Evolutionary conservation across 2,797 vertebrate species (phyloP).

Genomic region (Gymnocypris eckloni): DNA sequence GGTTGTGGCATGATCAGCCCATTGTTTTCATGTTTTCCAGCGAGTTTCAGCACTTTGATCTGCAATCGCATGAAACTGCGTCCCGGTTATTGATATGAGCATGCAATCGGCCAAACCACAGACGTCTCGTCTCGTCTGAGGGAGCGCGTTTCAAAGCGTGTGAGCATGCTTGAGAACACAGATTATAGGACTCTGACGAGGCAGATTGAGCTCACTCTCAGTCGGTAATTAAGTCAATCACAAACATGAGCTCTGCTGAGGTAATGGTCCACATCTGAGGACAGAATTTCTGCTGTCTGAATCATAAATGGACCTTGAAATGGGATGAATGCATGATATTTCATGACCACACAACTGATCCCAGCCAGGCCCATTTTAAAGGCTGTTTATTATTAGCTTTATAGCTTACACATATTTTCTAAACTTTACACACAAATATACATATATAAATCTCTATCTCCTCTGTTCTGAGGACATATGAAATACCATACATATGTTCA

Average conservation of each 20-base stretch:
- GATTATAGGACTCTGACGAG: constrained; percentile 51
- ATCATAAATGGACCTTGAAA: constrained; percentile 62
- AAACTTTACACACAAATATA: too few species aligned
- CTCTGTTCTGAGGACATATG: background rate
- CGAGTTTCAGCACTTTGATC: background rate
- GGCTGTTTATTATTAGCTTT: constrained; percentile 23
- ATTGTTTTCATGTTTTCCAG: too few species aligned
- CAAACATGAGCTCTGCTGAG: constrained; percentile 39
- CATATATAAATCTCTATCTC: too few species aligned
- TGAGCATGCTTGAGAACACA: constrained; percentile 19
- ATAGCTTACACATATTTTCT: too few species aligned
- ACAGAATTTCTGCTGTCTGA: constrained; percentile 57
- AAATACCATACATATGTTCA: background rate
- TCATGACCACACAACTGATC: background rate
- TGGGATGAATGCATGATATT: constrained; percentile 55
- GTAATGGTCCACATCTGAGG: constrained; percentile 47
- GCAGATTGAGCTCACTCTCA: constrained; percentile 34
- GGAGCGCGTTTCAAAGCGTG: constrained; percentile 21
- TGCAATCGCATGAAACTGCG: constrained; percentile 44
- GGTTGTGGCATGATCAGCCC: background rate
- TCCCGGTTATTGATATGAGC: constrained; percentile 52
- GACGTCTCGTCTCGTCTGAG: constrained; percentile 18
- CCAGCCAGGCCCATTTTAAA: constrained; percentile 13
- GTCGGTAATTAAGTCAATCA: constrained; percentile 54
- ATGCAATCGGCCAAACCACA: constrained; percentile 49